Conservation (phyloP, 2,797 vertebrate species). For the Gadopsis marmoratus region DNA sequence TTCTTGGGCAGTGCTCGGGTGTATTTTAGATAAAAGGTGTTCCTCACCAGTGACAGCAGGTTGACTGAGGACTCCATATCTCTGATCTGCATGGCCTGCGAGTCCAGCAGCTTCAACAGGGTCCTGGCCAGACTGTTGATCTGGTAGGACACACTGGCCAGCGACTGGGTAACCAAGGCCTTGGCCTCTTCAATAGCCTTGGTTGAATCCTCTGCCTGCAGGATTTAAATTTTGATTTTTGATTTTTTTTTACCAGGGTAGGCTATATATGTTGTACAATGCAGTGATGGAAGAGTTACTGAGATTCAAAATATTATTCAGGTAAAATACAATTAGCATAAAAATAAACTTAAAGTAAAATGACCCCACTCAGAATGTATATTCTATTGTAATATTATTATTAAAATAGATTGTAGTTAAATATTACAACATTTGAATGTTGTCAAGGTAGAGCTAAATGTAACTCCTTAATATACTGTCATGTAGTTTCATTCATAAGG, state of each 20-base stretch:
- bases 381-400: background rate
- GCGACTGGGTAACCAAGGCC: conserved; percentile 89
- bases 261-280: background rate
- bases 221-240: background rate
- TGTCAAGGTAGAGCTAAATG: background rate
- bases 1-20: background rate
- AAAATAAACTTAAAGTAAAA: background rate
- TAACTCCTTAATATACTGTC: background rate
- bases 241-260: background rate
- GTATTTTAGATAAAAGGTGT: background rate
- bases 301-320: background rate
- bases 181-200: conserved; percentile 92
- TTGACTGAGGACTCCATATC: conserved; percentile 87
- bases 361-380: background rate
- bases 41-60: conserved; percentile 87
- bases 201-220: conserved; percentile 87
- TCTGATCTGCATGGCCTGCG: conserved; percentile 84
- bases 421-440: background rate
- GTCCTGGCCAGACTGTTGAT: conserved; percentile 88
- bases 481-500: background rate
- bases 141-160: conserved; percentile 94
- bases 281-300: background rate
- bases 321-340: background rate
- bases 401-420: too few species aligned
- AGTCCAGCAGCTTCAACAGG: conserved; percentile 88